Conservation (phyloP, 2,797 vertebrate species). For the Platalea minor region DNA sequence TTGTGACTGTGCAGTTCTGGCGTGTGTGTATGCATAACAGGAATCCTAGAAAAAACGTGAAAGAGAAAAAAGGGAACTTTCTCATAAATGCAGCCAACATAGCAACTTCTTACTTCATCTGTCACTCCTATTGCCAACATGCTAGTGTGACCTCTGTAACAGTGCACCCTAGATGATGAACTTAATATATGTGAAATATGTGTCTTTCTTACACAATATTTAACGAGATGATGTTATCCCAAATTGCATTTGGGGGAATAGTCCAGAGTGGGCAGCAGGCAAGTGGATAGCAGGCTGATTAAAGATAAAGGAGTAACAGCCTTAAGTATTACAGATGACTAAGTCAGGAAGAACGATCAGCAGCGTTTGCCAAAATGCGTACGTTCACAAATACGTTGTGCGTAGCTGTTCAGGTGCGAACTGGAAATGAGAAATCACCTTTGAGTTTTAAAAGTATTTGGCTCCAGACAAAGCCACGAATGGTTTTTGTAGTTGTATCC, state of each 20-base stretch:
- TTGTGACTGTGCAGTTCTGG: neutral
- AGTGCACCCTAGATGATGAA: neutral
- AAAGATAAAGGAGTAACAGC: neutral
- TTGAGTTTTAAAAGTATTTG: neutral
- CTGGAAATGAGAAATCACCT: neutral
- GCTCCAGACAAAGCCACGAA: neutral
- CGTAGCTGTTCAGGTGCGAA: neutral
- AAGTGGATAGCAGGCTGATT: neutral
- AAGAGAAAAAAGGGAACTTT: neutral
- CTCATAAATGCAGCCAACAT: neutral
- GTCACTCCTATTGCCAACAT: neutral
- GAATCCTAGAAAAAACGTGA: neutral
- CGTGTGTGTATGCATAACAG: fast-evolving
- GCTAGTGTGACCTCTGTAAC: neutral
- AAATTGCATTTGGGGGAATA: neutral
- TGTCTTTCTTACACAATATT: neutral
- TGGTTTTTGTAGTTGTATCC: neutral
- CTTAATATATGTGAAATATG: neutral
- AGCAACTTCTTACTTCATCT: neutral
- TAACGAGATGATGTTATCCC: neutral
- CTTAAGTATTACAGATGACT: neutral
- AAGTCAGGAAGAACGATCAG: neutral
- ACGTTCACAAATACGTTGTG: neutral
- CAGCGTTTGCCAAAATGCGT: neutral
- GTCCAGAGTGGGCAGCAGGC: neutral